Evolutionary conservation across 2,797 vertebrate genomes (phyloP).

Genomic region (Acipenser transmontanus): DNA sequence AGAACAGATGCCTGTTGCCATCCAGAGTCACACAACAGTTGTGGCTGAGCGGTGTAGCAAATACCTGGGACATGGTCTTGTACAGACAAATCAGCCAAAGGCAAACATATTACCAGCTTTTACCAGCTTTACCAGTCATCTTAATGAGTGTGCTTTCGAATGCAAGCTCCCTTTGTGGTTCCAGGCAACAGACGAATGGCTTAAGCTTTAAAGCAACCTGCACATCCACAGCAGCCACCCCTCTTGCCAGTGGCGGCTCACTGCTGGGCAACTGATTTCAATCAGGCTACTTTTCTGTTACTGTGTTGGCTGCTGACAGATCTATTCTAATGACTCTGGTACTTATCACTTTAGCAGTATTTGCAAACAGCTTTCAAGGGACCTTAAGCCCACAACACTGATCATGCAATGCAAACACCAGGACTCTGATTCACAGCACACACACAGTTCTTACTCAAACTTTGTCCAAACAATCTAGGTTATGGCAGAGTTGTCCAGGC

Average conservation of each 20-base stretch:
- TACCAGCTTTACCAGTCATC: background rate
- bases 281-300: conserved; percentile 12
- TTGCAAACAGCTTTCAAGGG: conserved; percentile 47
- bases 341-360: conserved; percentile 39
- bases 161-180: background rate
- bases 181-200: background rate
- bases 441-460: no score
- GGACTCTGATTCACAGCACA: conserved; percentile 20
- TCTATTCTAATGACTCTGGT: conserved; percentile 33
- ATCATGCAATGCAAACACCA: conserved; percentile 42
- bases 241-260: background rate
- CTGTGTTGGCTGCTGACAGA: conserved; percentile 40
- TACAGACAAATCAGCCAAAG: background rate
- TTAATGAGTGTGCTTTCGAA: background rate
- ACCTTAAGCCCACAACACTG: conserved; percentile 33
- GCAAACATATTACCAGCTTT: background rate
- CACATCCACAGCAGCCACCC: background rate
- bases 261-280: background rate
- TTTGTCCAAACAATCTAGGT: no score
- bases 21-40: background rate
- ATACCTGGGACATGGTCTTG: background rate
- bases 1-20: background rate
- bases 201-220: background rate
- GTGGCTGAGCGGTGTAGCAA: background rate
- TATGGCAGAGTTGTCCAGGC: background rate